Conservation (phyloP, 1,140 invertebrate species). For the Chrysoperla carnea region DNA sequence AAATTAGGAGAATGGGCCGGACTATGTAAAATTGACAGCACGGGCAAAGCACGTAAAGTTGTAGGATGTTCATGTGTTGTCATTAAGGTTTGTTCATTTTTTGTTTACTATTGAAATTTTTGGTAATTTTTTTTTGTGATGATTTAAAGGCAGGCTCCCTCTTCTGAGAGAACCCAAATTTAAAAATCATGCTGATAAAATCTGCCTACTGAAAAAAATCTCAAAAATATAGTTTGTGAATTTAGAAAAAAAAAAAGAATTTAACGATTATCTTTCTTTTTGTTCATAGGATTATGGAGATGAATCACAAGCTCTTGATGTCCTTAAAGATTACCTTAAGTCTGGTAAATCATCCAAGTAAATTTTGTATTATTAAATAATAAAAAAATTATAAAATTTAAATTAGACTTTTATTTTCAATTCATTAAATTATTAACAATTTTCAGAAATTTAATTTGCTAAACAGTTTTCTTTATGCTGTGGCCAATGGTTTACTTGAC, state of each 20-base stretch:
- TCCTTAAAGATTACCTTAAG: slow-evolving; percentile 75
- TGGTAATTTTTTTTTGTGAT: slow-evolving; percentile 16
- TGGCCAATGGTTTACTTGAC: slow-evolving; percentile 35
- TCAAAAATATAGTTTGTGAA: too few relatives aligned
- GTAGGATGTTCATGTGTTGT: slow-evolving; percentile 97
- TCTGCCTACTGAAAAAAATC: slow-evolving; percentile 17
- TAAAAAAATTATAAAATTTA: slow-evolving; percentile 8
- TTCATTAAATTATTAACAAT: too few relatives aligned
- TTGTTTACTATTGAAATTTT: slow-evolving; percentile 2
- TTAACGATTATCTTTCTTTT: slow-evolving; percentile 11
- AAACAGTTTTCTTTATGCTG: slow-evolving; percentile 32
- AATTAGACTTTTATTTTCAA: too few relatives aligned
- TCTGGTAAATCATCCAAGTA: slow-evolving; percentile 17
- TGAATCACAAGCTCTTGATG: slow-evolving; percentile 83
- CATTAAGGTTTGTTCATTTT: slow-evolving; percentile 58
- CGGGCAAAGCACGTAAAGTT: slow-evolving; percentile 96
- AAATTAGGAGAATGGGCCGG: slow-evolving; percentile 98
- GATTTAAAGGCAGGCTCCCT: slow-evolving; percentile 24
- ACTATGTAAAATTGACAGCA: slow-evolving; percentile 97
- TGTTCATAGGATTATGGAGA: slow-evolving; percentile 80
- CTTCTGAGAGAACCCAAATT: slow-evolving; percentile 26
- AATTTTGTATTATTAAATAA: slow-evolving; percentile 8
- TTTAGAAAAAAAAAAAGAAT: too few relatives aligned
- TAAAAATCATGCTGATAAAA: slow-evolving; percentile 10
- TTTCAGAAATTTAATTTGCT: background rate